These are phyloP conservation scores for Bostrychus sinensis DNA, from an alignment of 2,113 vertebrate species.

Conservation along the genomic window DNA sequence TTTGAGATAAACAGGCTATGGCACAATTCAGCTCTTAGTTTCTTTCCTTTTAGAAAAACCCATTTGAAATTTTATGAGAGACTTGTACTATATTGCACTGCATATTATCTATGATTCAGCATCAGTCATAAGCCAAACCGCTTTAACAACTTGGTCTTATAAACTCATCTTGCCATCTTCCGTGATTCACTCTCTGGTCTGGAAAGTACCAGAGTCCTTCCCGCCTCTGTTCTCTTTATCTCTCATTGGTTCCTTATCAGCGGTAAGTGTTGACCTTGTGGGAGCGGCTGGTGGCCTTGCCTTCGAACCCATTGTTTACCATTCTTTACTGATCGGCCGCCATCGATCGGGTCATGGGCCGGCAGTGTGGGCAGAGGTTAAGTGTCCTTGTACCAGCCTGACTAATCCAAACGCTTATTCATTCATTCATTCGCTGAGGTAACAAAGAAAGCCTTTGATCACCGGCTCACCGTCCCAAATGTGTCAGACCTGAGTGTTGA, in stretches of 20 bases:
- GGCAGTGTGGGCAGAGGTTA: conserved; percentile 68
- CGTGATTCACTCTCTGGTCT: conserved; percentile 27
- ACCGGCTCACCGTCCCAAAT: conserved; percentile 35
- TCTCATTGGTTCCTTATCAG: conserved; percentile 61
- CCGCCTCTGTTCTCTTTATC: conserved; percentile 46
- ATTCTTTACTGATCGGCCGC: conserved; percentile 48
- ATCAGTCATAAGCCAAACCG: too few species aligned
- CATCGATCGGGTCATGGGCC: conserved; percentile 64
- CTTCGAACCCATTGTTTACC: conserved; percentile 58
- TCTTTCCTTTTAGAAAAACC: too few species aligned
- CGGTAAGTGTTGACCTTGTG: conserved; percentile 71
- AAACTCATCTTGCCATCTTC: too few species aligned
- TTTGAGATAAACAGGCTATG: too few species aligned
- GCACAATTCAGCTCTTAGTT: too few species aligned
- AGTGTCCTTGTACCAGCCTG: conserved; percentile 54
- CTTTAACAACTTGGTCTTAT: too few species aligned
- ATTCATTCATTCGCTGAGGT: conserved; percentile 49
- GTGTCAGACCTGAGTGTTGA: conserved; percentile 1
- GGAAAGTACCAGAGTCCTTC: conserved; percentile 34
- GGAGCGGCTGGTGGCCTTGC: conserved; percentile 57
- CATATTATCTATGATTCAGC: too few species aligned
- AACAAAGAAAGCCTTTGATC: conserved; percentile 67
- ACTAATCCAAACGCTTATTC: conserved; percentile 56
- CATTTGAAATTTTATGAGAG: too few species aligned
- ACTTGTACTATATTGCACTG: too few species aligned